A percentile compares a stretch with the other conserved stretches of the same genome.
These are phyloP conservation scores for Pterobdella sp. DNA, from an alignment of 2,888 invertebrate species.

Conservation along the genomic window DNA sequence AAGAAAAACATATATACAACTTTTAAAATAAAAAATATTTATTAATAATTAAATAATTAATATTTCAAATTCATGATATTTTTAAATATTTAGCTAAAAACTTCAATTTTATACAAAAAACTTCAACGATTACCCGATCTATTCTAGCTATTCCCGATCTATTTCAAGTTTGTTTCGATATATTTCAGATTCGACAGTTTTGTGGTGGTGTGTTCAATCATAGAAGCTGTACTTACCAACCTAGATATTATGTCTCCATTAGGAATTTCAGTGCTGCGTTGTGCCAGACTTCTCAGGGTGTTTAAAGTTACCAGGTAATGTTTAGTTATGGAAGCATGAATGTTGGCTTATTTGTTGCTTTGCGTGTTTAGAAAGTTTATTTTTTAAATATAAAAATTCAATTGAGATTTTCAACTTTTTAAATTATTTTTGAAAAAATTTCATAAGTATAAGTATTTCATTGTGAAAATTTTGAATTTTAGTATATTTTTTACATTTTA, in stretches of 20 bases:
- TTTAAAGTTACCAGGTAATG: constrained; percentile 99
- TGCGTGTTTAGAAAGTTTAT: not conserved
- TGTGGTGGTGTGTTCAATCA: constrained; percentile 94
- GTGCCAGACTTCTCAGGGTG: constrained; percentile 87
- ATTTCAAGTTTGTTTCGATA: too few species aligned
- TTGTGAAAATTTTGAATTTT: not conserved
- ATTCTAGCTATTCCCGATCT: too few species aligned
- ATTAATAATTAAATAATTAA: too few species aligned
- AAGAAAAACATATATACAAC: too few species aligned
- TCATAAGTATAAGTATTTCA: not conserved
- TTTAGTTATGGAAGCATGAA: constrained; percentile 46
- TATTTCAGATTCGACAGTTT: constrained; percentile 77
- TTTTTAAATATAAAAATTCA: not conserved
- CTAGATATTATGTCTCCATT: constrained; percentile 89
- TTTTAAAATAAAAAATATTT: too few species aligned
- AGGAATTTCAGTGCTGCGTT: constrained; percentile 92
- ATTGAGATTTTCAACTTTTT: not conserved
- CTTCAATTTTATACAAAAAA: too few species aligned
- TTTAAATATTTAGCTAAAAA: too few species aligned
- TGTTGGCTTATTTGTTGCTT: constrained; percentile 42
- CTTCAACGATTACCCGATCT: too few species aligned
- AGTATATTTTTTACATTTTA: not conserved
- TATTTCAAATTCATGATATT: too few species aligned
- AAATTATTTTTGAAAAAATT: not conserved
- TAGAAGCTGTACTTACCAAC: constrained; percentile 86